A percentile compares a stretch with the other conserved stretches of the same genome.
Evolutionary conservation across 2,797 vertebrate species (phyloP).

Genomic region (Pseudochromis fuscus): DNA sequence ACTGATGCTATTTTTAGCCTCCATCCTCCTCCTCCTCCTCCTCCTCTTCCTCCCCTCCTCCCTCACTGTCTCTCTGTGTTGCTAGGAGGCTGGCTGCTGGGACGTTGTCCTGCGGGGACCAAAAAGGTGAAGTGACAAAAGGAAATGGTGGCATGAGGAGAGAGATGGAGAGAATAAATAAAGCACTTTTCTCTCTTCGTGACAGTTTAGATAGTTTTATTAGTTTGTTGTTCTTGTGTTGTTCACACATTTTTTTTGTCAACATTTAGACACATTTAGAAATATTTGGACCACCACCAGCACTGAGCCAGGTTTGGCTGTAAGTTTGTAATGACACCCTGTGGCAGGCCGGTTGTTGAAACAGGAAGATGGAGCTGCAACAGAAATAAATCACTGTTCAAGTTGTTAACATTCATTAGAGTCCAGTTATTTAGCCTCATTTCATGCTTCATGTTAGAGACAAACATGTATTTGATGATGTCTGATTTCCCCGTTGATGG

Average conservation of each 20-base stretch:
- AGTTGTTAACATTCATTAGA: background rate
- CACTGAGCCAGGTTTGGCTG: too few species aligned
- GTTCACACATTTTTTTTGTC: background rate
- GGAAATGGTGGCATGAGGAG: constrained; percentile 30
- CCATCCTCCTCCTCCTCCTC: constrained; percentile 26
- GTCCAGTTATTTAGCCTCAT: background rate
- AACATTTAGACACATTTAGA: too few species aligned
- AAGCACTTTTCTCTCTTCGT: background rate
- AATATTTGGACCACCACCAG: too few species aligned
- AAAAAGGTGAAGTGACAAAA: constrained; percentile 49
- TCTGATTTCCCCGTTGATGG: background rate
- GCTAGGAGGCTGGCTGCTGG: constrained; percentile 76
- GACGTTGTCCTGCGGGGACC: constrained; percentile 62
- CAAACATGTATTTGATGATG: background rate
- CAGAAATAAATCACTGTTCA: background rate
- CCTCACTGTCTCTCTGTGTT: constrained; percentile 57
- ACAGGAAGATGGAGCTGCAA: too few species aligned
- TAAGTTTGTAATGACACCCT: too few species aligned
- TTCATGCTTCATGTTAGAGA: background rate
- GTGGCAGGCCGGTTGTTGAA: too few species aligned
- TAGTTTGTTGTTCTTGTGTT: background rate
- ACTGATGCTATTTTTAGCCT: constrained; percentile 80
- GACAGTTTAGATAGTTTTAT: background rate
- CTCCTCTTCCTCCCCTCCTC: background rate
- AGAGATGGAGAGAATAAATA: background rate